Conservation (phyloP, 2,888 invertebrate genomes). For the Amiota communis region DNA sequence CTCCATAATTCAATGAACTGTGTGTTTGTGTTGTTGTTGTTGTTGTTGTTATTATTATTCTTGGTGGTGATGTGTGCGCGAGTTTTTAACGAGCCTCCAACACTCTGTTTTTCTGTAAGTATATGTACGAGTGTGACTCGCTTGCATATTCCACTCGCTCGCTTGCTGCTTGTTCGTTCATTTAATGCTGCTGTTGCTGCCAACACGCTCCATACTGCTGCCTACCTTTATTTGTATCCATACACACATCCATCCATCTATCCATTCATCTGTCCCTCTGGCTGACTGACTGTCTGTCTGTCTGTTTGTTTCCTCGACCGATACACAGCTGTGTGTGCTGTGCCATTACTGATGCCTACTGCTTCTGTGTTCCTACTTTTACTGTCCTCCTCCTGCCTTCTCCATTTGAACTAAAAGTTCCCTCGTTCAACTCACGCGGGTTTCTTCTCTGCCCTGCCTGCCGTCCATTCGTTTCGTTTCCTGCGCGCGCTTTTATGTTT, state of each 20-base stretch:
- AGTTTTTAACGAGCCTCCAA: constrained; percentile 19
- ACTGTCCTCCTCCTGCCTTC: background rate
- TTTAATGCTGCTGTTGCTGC: background rate
- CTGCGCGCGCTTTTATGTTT: constrained; percentile 21
- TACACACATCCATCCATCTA: background rate
- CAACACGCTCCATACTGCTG: constrained; percentile 20
- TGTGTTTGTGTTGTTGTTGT: constrained; percentile 4
- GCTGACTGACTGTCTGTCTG: background rate
- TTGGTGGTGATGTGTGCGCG: constrained; percentile 4
- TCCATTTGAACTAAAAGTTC: too few species aligned
- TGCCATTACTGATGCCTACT: background rate
- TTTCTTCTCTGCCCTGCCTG: background rate
- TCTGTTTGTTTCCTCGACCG: constrained; percentile 1
- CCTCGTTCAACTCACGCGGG: background rate
- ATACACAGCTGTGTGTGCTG: background rate
- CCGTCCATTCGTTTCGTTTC: constrained; percentile 2
- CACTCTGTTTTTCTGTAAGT: background rate
- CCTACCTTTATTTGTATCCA: constrained; percentile 7
- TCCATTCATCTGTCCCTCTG: background rate
- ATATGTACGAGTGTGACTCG: background rate
- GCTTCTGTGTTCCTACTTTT: background rate
- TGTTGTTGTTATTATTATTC: too few species aligned
- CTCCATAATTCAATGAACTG: constrained; percentile 5
- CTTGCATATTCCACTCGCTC: constrained; percentile 10
- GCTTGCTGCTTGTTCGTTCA: background rate